These are phyloP conservation scores for Ceriagrion tenellum DNA, from an alignment of 2,888 invertebrate species.

Conservation along the genomic window DNA sequence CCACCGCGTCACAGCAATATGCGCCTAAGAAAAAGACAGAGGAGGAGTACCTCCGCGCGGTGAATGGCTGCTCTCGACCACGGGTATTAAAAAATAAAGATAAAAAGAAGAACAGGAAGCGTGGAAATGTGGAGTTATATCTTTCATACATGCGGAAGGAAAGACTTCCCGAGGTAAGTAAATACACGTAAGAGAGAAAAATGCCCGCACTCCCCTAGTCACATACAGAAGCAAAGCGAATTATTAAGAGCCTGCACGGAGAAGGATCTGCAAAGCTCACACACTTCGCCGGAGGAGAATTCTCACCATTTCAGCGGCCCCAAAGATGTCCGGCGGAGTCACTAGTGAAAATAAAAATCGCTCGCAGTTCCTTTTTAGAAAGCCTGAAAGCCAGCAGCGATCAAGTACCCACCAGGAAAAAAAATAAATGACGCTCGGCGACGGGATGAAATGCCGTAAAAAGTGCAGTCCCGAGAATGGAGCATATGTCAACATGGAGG, in stretches of 20 bases:
- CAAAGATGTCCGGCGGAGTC: neutral
- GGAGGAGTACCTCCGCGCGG: neutral
- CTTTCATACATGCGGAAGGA: neutral
- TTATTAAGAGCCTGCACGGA: neutral
- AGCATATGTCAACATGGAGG: too few relatives aligned
- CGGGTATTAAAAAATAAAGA: neutral
- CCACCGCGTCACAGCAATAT: neutral
- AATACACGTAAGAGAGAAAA: neutral
- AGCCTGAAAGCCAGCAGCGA: neutral
- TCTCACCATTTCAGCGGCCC: neutral
- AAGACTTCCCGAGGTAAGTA: neutral
- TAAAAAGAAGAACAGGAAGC: neutral
- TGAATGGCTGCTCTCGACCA: neutral
- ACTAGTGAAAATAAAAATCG: neutral
- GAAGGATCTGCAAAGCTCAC: neutral
- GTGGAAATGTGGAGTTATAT: neutral
- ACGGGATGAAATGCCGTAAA: too few relatives aligned
- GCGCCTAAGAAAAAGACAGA: neutral
- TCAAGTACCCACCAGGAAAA: too few relatives aligned
- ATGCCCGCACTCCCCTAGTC: neutral
- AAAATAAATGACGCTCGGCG: too few relatives aligned
- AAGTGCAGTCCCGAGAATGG: too few relatives aligned
- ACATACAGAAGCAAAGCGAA: neutral
- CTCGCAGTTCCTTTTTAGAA: neutral
- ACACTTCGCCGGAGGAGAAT: neutral